Conservation (phyloP, 64 coral and sea anemone species). For the Dendronephthya gigantea region DNA sequence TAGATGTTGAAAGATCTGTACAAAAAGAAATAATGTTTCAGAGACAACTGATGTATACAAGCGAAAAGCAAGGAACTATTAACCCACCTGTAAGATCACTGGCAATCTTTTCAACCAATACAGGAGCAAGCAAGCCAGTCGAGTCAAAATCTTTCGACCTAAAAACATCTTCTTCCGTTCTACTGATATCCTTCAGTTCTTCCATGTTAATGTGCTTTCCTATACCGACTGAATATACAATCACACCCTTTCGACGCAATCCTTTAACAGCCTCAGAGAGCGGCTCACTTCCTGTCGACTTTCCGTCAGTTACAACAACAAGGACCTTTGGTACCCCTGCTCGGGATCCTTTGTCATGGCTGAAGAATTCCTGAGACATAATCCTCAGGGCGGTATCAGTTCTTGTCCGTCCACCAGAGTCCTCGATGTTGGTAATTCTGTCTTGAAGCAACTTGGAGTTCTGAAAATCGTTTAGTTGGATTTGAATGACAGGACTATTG, state of each 20-base stretch:
- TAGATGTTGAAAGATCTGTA: background rate
- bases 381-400: background rate
- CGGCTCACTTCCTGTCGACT: background rate
- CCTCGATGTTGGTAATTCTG: background rate
- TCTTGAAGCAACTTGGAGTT: background rate
- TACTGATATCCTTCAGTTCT: background rate
- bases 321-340: background rate
- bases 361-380: constrained; percentile 1
- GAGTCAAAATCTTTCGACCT: background rate
- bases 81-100: background rate
- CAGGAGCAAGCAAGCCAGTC: background rate
- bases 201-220: background rate
- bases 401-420: background rate
- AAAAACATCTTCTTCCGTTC: background rate
- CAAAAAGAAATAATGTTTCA: background rate
- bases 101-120: background rate
- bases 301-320: background rate
- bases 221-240: background rate
- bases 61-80: background rate
- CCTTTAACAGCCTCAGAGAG: background rate
- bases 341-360: background rate
- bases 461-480: background rate
- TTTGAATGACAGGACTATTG: background rate
- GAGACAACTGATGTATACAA: too few relatives aligned
- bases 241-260: background rate